Conservation (phyloP, 1,140 invertebrate species). For the Pectinophora gossypiella region DNA sequence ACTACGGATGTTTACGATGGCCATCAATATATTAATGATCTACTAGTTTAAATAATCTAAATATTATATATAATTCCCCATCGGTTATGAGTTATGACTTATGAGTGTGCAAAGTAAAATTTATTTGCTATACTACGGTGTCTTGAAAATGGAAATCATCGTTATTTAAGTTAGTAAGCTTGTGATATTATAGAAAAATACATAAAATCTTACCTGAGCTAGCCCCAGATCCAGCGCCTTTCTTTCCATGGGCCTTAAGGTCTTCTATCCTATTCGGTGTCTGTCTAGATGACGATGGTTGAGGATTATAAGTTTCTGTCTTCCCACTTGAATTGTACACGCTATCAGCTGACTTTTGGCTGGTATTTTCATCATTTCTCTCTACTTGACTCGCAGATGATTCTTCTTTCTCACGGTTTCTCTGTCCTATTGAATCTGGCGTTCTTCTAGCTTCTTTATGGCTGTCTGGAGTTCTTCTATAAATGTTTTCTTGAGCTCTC, state of each 20-base stretch:
- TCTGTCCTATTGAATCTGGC: constrained; percentile 51
- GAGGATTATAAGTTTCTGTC: constrained; percentile 50
- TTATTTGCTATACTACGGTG: no score
- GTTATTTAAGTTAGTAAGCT: not conserved
- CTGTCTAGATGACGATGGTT: constrained; percentile 60
- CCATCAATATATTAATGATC: no score
- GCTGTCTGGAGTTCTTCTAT: constrained; percentile 56
- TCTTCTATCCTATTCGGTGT: constrained; percentile 69
- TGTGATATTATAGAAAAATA: not conserved
- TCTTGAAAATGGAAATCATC: no score
- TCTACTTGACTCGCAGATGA: constrained; percentile 37
- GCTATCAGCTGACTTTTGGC: constrained; percentile 66
- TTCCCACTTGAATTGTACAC: constrained; percentile 61
- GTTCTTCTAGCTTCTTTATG: constrained; percentile 40
- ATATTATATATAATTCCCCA: no score
- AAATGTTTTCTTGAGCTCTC: constrained; percentile 42
- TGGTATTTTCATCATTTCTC: constrained; percentile 60
- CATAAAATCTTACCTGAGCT: constrained; percentile 48
- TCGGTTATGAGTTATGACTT: no score
- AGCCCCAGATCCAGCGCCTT: constrained; percentile 59
- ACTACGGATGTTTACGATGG: no score
- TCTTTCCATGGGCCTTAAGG: constrained; percentile 58
- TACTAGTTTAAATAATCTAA: no score
- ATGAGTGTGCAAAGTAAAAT: no score
- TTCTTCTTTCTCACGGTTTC: constrained; percentile 42